Percentiles rank a stretch among this genome's conserved stretches.
Conservation (phyloP, 1,140 invertebrate species). For the Papilio polytes region DNA sequence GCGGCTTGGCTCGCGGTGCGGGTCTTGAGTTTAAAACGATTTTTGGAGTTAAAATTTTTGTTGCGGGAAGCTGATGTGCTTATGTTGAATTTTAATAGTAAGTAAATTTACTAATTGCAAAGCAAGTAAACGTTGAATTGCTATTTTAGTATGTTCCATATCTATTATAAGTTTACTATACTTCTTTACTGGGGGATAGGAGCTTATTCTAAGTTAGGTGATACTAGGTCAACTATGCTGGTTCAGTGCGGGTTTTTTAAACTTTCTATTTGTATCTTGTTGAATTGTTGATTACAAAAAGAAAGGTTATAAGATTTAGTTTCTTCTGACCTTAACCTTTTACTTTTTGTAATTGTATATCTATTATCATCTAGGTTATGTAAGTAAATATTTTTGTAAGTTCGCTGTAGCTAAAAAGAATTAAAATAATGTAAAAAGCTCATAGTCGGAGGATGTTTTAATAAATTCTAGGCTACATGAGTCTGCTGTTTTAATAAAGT, state of each 20-base stretch:
- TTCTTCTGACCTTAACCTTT: background rate
- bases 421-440: background rate
- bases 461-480: slow-evolving; percentile 12
- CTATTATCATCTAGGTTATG: background rate
- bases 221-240: no score
- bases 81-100: no score
- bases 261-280: background rate
- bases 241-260: no score
- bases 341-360: background rate
- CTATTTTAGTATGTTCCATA: no score
- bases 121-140: no score
- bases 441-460: slow-evolving; percentile 9
- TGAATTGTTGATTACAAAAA: background rate
- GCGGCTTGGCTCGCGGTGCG: background rate
- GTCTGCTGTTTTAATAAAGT: slow-evolving; percentile 12
- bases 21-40: background rate
- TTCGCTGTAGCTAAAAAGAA: background rate
- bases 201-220: no score
- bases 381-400: background rate
- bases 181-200: no score
- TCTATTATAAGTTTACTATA: no score
- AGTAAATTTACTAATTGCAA: no score
- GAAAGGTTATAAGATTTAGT: background rate
- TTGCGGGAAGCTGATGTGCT: background rate
- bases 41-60: background rate